These are phyloP conservation scores for Drosophila mimica DNA, from an alignment of 2,888 invertebrate species.

Conservation along the genomic window DNA sequence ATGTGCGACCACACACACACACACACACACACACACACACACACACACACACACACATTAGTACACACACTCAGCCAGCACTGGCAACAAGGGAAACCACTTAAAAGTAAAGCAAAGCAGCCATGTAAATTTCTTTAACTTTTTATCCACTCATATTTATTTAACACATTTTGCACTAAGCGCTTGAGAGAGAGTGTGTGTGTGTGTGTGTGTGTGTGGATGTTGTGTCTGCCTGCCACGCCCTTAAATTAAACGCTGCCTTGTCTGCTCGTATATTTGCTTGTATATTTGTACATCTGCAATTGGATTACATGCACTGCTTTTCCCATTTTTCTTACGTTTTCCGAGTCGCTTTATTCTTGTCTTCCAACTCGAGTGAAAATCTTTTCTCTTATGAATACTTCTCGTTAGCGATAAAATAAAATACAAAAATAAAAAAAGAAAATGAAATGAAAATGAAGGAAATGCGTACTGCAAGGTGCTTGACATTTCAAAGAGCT, in stretches of 20 bases:
- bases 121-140: slow-evolving; percentile 72
- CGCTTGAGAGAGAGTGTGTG: slow-evolving; percentile 1
- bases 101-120: slow-evolving; percentile 72
- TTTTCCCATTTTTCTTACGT: slow-evolving; percentile 44
- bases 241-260: slow-evolving; percentile 69
- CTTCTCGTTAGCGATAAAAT: slow-evolving; percentile 51
- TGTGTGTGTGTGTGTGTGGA: slow-evolving; percentile 26
- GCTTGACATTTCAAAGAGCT: slow-evolving; percentile 45
- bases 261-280: slow-evolving; percentile 26
- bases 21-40: slow-evolving; percentile 23
- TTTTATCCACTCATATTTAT: slow-evolving; percentile 65
- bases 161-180: slow-evolving; percentile 68
- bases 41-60: slow-evolving; percentile 9
- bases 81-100: slow-evolving; percentile 72
- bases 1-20: slow-evolving; percentile 58
- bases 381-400: slow-evolving; percentile 60
- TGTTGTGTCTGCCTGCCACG: slow-evolving; percentile 37
- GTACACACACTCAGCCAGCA: slow-evolving; percentile 16
- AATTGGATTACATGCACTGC: slow-evolving; percentile 69
- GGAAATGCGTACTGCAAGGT: slow-evolving; percentile 32
- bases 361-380: slow-evolving; percentile 19
- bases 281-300: slow-evolving; percentile 61
- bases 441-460: slow-evolving; percentile 8
- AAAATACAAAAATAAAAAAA: not conserved
- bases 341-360: slow-evolving; percentile 33